Base-by-base conservation (phyloP, 1,140 invertebrate genomes). In the Cherax destructor region DNA sequence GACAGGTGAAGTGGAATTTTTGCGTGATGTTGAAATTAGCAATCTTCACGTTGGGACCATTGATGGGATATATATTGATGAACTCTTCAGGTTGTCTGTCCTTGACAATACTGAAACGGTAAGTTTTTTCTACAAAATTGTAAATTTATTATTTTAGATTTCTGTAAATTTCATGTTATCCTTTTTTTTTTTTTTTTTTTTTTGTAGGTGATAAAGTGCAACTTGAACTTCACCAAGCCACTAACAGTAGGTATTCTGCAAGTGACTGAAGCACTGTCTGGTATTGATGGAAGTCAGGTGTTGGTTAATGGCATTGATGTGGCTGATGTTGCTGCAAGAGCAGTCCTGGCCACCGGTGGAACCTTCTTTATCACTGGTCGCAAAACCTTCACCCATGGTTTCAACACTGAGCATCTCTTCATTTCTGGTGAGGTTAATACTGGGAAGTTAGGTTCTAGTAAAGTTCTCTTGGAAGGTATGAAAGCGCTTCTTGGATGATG, bases 191-290 rank as follows among this genome's bases (percentile, higher is more conserved):
- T 9, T 56, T 11, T 56, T 56, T 11, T 6, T 13, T 13, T 56
- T 21, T 78, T 87, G 41, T 47, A 88, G 87, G 79, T 88, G 13
- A 88, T 88, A 69, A 81, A 56, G 13, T 88, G 87, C 50, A 78
- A 88, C 11, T 52, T 88, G 18, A 18, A 81, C 41, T 81, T 88
- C 65, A 88, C 61, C 10, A 81, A 88, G 77, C 30, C 59, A 1
- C 47, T 88, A 49, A 24, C 11, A 16, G 77, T 88, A 56, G 49
- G 61, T 21, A 11, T 11, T 16, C 47, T 88, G 21, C 72, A 30
- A 1, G 78, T 88, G 30, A 50, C 24, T 4, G 49, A 0, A 18
- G 24, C 47, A 6, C 47, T 88, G 50, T 80, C 61, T 16, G 78
- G 78, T 30, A 65, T 69, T 61, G 78, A 61, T 30, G 61, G 30